phyloP scores from a whole-genome alignment of 2,888 invertebrate species.

The Selenia dentaria region DNA sequence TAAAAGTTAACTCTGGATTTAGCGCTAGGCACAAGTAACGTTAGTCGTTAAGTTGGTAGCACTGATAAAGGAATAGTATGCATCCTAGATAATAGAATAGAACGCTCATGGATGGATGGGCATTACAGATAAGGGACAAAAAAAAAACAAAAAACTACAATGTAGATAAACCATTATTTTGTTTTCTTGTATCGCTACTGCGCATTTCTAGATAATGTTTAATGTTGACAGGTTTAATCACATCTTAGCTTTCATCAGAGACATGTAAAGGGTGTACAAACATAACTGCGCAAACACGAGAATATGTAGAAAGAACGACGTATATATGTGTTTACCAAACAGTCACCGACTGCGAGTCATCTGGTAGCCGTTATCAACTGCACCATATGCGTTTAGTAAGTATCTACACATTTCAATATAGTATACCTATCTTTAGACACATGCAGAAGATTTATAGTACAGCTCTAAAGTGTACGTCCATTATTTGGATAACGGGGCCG shows the following conservation, averaged over 20 bases:
- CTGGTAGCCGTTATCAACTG: slow-evolving; percentile 44
- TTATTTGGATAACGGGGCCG: too few species aligned
- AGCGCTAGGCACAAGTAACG: too few species aligned
- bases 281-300: slow-evolving; percentile 33
- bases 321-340: slow-evolving; percentile 61
- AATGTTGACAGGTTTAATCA: slow-evolving; percentile 47
- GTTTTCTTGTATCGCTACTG: slow-evolving; percentile 40
- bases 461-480: too few species aligned
- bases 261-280: slow-evolving; percentile 45
- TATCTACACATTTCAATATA: too few species aligned
- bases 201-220: slow-evolving; percentile 46
- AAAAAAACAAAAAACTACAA: slow-evolving; percentile 4
- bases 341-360: slow-evolving; percentile 60
- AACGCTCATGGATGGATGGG: too few species aligned
- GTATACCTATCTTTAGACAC: too few species aligned
- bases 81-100: too few species aligned
- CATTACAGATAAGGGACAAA: too few species aligned
- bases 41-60: too few species aligned
- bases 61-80: too few species aligned
- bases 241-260: slow-evolving; percentile 48
- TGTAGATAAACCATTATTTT: slow-evolving; percentile 8
- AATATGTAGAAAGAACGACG: slow-evolving; percentile 30
- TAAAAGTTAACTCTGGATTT: too few species aligned
- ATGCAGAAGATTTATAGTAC: too few species aligned
- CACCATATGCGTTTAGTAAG: slow-evolving; percentile 49